Base-by-base conservation (phyloP, 2,888 invertebrate genomes). In the Pachliopta kotzebuea region DNA sequence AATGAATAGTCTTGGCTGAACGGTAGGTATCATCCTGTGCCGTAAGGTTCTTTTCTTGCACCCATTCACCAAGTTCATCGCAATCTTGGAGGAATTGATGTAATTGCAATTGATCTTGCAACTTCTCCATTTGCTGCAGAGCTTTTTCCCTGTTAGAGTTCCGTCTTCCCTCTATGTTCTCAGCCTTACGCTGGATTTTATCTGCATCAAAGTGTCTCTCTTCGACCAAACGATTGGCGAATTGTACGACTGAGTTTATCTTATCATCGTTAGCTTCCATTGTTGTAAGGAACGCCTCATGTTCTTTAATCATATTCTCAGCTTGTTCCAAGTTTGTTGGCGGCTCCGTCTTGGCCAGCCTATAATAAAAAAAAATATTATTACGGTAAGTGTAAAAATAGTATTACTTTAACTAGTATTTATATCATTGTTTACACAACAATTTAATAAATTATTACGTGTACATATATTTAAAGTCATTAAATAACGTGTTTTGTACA, bases 201-300 rank as follows among this genome's bases (percentile, higher is more conserved):
- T 99, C 99, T 4, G 97, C 95, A 73, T 98, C 98, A 85, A 97
- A 98, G 90, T 99, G 99, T 52, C 96, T 96, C 77, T 98, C 98
- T 75, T 98, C 97, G 68, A 96, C 96, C 23, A 97, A 93, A 20
- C 98, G 94, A 76, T 96, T 95, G 68, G 99, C 98, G 83, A 99
- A 99, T 83, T 98, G 97, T 0, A 98, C 96, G 54, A 99, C 97
- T 0, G 96, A 96, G 84, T 99, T 98, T 81, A 99, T 97, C 92
- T 99, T 99, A 83, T 99, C 99, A 84, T 99, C 99, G 89, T 99
- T 99, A 18, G 99, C 99, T 85, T 99, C 99, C 98, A 99, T 98
- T 6, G 99, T 99, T 0, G 99, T 99, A 76, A 99, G 95, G 94
- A 99, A 99, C 0, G 99, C 98, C 85, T 99, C 99, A 89, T 99